Conservation (phyloP, 2,888 invertebrate species). For the Amphipyra tragopoginis region DNA sequence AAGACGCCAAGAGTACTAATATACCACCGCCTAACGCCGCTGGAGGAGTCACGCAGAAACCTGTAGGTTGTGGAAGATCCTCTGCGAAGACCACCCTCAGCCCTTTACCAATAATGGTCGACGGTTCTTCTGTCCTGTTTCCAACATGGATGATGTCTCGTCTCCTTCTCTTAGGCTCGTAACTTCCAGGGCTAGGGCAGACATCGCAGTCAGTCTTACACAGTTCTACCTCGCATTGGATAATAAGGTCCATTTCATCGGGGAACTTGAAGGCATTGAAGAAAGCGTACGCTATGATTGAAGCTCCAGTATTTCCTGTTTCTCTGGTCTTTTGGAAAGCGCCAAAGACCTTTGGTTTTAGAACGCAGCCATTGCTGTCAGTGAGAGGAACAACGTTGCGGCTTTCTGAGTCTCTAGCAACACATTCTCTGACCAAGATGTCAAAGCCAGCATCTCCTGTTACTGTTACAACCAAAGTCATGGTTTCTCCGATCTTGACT, state of each 20-base stretch:
- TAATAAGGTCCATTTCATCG: slow-evolving; percentile 94
- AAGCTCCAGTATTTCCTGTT: slow-evolving; percentile 93
- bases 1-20: slow-evolving; percentile 90
- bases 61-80: slow-evolving; percentile 87
- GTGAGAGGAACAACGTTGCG: slow-evolving; percentile 92
- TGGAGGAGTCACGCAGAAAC: slow-evolving; percentile 91
- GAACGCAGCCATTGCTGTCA: slow-evolving; percentile 93
- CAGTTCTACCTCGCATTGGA: slow-evolving; percentile 95
- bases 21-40: slow-evolving; percentile 91
- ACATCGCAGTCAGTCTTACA: slow-evolving; percentile 95
- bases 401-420: slow-evolving; percentile 92
- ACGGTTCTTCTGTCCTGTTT: slow-evolving; percentile 88
- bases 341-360: slow-evolving; percentile 94
- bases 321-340: slow-evolving; percentile 95
- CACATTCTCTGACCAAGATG: slow-evolving; percentile 93
- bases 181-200: slow-evolving; percentile 92
- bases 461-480: slow-evolving; percentile 95
- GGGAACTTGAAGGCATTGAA: slow-evolving; percentile 96
- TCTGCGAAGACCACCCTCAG: slow-evolving; percentile 92
- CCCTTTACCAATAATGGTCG: slow-evolving; percentile 91
- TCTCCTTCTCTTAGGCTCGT: slow-evolving; percentile 84
- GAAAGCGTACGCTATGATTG: slow-evolving; percentile 94
- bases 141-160: slow-evolving; percentile 83
- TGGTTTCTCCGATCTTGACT: slow-evolving; percentile 94
- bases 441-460: slow-evolving; percentile 95